Conservation (phyloP, 2,888 invertebrate genomes). For the Xestia sexstrigata region DNA sequence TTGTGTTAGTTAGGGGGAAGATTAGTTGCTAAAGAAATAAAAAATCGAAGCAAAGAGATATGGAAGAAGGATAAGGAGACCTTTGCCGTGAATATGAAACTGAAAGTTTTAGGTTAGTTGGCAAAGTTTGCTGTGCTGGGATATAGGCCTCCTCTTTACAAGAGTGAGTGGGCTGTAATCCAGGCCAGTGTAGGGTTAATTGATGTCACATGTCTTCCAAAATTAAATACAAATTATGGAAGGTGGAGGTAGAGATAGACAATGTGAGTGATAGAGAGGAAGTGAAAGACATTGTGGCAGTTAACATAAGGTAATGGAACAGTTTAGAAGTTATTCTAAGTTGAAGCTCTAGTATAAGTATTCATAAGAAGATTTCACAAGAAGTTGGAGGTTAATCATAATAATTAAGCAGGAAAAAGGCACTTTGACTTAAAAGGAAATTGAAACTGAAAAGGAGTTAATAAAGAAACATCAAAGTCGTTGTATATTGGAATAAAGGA, state of each 20-base stretch:
- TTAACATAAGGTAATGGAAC: background rate
- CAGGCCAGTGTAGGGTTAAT: background rate
- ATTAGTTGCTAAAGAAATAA: background rate
- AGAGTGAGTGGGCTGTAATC: background rate
- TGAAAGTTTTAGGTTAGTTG: background rate
- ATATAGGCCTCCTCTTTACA: background rate
- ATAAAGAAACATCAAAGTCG: slow-evolving; percentile 15
- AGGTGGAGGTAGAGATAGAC: background rate
- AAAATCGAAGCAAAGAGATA: background rate
- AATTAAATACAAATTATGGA: background rate
- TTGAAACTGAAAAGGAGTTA: background rate
- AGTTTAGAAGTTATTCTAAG: background rate
- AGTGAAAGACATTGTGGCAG: background rate
- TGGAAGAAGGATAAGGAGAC: background rate
- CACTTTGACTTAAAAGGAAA: slow-evolving; percentile 1
- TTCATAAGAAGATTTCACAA: background rate
- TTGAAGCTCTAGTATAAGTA: background rate
- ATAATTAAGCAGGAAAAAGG: background rate
- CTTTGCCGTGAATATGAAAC: background rate
- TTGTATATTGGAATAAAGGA: slow-evolving; percentile 6
- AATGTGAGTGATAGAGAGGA: background rate
- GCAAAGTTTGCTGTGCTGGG: background rate
- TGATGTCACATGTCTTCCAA: background rate
- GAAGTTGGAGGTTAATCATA: background rate
- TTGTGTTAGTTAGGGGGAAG: background rate